phyloP scores from a whole-genome alignment of 1,140 invertebrate genomes.

The Arctopsyche grandis region DNA sequence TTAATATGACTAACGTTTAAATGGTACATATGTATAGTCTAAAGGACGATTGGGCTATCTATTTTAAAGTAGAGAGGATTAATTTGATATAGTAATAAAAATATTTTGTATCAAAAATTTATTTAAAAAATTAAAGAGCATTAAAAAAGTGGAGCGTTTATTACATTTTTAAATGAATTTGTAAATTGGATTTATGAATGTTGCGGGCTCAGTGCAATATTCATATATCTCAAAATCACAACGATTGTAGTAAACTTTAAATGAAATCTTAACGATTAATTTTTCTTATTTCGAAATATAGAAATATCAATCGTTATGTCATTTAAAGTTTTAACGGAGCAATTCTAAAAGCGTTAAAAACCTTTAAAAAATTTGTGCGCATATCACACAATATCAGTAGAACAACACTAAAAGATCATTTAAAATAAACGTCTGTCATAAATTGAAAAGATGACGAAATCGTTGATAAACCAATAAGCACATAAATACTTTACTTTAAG shows the following conservation, averaged over 20 bases:
- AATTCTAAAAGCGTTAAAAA: background rate
- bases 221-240: constrained; percentile 41
- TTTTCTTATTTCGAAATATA: background rate
- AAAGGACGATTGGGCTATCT: constrained; percentile 35
- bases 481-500: no score
- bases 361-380: background rate
- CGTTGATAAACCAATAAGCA: no score
- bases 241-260: background rate
- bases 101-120: constrained; percentile 8
- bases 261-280: constrained; percentile 12
- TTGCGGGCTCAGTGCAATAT: constrained; percentile 53
- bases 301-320: background rate
- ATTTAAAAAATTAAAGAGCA: background rate
- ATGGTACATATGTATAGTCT: constrained; percentile 14
- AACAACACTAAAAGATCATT: no score
- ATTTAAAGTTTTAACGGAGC: background rate
- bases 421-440: no score
- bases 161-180: no score
- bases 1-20: constrained; percentile 22
- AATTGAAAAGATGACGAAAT: no score
- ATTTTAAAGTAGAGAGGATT: background rate
- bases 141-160: background rate
- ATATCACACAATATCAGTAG: background rate
- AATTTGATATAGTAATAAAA: constrained; percentile 18
- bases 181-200: constrained; percentile 46